A percentile compares a stretch with the other conserved stretches of the same genome.
phyloP scores from a whole-genome alignment of 2,113 vertebrate genomes.

The Arenaria interpres region DNA sequence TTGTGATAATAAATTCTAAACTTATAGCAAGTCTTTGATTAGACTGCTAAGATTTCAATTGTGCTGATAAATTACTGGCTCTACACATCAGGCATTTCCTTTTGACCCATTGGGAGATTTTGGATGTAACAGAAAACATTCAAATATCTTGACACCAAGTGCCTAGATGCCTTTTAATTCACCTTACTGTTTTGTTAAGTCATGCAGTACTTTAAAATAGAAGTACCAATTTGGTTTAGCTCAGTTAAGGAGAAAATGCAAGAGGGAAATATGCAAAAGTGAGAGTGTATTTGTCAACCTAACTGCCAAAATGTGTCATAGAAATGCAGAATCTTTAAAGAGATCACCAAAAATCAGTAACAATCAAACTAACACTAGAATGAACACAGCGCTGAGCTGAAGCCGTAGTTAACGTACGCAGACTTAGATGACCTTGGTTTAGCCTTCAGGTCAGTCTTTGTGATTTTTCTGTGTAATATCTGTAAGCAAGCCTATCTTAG shows the following conservation, averaged over 20 bases:
- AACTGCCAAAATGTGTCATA: background rate
- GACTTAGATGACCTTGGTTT: background rate
- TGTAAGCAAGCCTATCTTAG: background rate
- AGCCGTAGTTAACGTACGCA: background rate
- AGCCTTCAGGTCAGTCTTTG: background rate
- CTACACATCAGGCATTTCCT: background rate
- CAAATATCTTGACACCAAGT: background rate
- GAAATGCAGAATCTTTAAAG: background rate
- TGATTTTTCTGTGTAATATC: background rate
- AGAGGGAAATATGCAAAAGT: background rate
- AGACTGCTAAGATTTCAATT: background rate
- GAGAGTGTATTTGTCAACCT: background rate
- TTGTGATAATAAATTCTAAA: background rate
- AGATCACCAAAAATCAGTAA: background rate
- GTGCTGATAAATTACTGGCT: background rate
- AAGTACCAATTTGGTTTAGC: background rate
- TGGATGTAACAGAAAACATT: background rate
- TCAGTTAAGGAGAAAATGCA: background rate
- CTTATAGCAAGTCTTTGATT: background rate
- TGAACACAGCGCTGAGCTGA: background rate
- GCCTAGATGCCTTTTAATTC: background rate
- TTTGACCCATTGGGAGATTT: background rate
- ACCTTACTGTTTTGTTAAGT: background rate
- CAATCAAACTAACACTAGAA: background rate
- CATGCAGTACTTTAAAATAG: background rate